Evolutionary conservation across 2,797 vertebrate genomes (phyloP), one percentile per base, ranked within the genome.

Genomic region (Ambastaia sidthimunki): DNA sequence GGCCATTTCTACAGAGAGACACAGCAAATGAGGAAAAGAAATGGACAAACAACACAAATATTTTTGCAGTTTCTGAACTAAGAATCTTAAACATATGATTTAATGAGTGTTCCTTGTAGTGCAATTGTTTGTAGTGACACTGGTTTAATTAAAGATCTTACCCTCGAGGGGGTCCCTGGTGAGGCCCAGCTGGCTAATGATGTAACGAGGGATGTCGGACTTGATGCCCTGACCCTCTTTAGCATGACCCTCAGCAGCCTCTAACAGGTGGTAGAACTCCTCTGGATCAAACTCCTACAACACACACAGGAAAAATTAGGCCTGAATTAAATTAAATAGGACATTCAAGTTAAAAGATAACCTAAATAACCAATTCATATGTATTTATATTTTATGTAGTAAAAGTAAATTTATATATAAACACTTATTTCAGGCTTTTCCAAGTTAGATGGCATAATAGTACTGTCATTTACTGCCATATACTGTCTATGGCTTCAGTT

Each of bases 211-310:
- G 91, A 99, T 98, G 91, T 99, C 97, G 0, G 92, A 95, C 93
- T 98, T 98, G 92, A 99, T 97, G 88, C 97, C 97, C 92, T 96
- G 96, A 63, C 97, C 97, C 88, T 96, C 96, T 88, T 98, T 98
- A 71, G 97, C 97, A 91, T 98, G 97, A 85, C 97, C 97, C 87
- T 98, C 97, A 59, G 97, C 97, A 88, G 97, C 97, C 89, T 99
- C 97, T 87, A 99, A 89, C 86, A 99, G 89, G 87, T 98, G 97
- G 89, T 98, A 99, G 86, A 99, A 99, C 91, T 98, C 97, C 90
- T 98, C 97, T 0, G 97, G 97, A 85, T 98, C 96, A 92, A 98
- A 98, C 89, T 98, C 97, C 97, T 98, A 78, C 7, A 77, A 18
- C 10, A 57, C 10, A 60, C 13, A 68, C 2, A 72, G 67, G 28